phyloP scores from a whole-genome alignment of 2,797 vertebrate species.

The Tadarida brasiliensis region DNA sequence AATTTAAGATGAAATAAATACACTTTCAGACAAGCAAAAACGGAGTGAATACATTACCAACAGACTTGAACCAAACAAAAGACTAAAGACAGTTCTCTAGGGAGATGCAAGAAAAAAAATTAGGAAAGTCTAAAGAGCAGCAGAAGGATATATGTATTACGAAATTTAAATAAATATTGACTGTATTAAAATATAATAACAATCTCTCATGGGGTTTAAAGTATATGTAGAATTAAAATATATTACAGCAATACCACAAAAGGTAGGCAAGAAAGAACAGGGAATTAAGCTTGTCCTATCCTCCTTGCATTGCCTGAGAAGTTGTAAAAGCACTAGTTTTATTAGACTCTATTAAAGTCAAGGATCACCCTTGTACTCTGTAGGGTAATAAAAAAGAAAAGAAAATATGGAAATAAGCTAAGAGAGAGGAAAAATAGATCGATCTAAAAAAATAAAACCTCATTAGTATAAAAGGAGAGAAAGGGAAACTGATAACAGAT shows the following conservation, averaged over 20 bases:
- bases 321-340: neutral
- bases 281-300: neutral
- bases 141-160: neutral
- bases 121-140: neutral
- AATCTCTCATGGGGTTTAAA: neutral
- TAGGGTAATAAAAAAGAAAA: neutral
- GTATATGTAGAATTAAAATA: neutral
- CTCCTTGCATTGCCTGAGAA: neutral
- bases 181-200: neutral
- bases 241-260: neutral
- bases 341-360: neutral
- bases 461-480: neutral
- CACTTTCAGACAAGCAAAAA: neutral
- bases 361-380: neutral
- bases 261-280: neutral
- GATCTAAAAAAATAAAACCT: neutral
- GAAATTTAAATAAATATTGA: neutral
- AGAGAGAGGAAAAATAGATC: neutral
- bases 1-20: neutral
- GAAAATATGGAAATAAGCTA: neutral
- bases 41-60: neutral
- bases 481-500: neutral
- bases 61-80: neutral
- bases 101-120: neutral
- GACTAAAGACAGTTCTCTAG: neutral